These are phyloP conservation scores for Fratercula arctica DNA, from an alignment of 2,797 vertebrate genomes.

Conservation along the genomic window DNA sequence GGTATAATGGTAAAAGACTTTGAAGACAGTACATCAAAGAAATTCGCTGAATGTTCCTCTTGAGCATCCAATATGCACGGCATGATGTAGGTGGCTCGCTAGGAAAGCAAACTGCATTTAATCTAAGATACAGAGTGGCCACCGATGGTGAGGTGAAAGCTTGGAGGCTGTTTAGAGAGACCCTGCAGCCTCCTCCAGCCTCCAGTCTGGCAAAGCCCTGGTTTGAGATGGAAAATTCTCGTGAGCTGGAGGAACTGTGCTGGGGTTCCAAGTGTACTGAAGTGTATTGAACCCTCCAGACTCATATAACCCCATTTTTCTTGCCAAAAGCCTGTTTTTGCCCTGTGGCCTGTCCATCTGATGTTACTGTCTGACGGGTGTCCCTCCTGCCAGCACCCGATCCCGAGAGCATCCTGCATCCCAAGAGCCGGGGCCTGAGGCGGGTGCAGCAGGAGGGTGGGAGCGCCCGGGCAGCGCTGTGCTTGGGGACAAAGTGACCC, in stretches of 20 bases:
- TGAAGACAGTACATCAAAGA: not conserved
- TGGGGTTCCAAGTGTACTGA: not conserved
- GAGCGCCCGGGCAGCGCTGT: not conserved
- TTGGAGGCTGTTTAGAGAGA: not conserved
- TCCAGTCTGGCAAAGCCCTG: not conserved
- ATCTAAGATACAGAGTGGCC: not conserved
- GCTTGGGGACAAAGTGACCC: not conserved
- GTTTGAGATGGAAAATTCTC: not conserved
- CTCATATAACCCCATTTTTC: not conserved
- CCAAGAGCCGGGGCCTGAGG: not conserved
- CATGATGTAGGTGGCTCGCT: not conserved
- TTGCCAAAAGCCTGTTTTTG: not conserved
- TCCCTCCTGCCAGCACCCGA: not conserved
- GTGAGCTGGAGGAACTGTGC: not conserved
- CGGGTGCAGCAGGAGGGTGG: no score
- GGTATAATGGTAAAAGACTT: not conserved
- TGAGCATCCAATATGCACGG: not conserved
- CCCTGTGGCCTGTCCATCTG: not conserved
- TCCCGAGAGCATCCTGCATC: not conserved
- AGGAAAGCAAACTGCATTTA: not conserved
- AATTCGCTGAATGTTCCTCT: not conserved
- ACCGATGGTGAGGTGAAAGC: accelerated
- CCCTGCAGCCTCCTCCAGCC: not conserved
- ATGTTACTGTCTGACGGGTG: not conserved
- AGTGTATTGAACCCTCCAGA: not conserved